Base-by-base conservation (phyloP, 1,140 invertebrate genomes). In the Heterodera carotae region DNA sequence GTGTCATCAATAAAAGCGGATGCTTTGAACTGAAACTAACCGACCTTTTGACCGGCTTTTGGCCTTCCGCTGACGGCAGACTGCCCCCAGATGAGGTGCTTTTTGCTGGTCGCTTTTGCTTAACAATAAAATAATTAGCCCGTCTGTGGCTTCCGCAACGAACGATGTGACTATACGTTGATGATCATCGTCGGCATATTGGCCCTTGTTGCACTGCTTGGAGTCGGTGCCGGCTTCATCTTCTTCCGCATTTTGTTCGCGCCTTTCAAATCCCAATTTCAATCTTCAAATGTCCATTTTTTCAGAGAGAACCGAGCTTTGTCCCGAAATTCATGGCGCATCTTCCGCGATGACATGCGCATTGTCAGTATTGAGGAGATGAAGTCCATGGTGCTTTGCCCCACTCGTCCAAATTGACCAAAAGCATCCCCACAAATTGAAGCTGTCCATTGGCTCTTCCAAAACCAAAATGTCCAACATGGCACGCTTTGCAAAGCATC, bases 391-490 rank as follows among this genome's bases (percentile, higher is more conserved):
- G 82, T 84, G 12, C 18, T 2, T 39, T 15, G 66, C 18, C 56
- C 6, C 59, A 22, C 59, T n/a, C 22, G 22, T 34, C 33, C 29
- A 72, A 25, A 22, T 34, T 34, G 12, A 62, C 27, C 29, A 29
- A n/a, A 34, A 79, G 25, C 59, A n/a, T 18, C n/a, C 69, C n/a
- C 34, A 43, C 48, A 3, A 25, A 18, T 69, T 84, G n/a, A 8
- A 84, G 82, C 75, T 86, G 7, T 86, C 85, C n/a, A 85, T 86
- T 60, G 85, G 85, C 25, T 83, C 80, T 43, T 79, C 85, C 22
- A 81, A 81, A 66, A 86, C 85, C n/a, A 87, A 87, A 76, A 69
- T 86, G 75, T 80, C 76, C 10, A 86, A 87, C 66, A 83, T 87
- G 80, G 77, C 75, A n/a, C 69, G 73, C 22, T 87, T 87, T 76